A percentile compares a stretch with the other conserved stretches of the same genome.
Conservation (phyloP, 2,888 invertebrate species). For the Tenthredo scrophulariae region DNA sequence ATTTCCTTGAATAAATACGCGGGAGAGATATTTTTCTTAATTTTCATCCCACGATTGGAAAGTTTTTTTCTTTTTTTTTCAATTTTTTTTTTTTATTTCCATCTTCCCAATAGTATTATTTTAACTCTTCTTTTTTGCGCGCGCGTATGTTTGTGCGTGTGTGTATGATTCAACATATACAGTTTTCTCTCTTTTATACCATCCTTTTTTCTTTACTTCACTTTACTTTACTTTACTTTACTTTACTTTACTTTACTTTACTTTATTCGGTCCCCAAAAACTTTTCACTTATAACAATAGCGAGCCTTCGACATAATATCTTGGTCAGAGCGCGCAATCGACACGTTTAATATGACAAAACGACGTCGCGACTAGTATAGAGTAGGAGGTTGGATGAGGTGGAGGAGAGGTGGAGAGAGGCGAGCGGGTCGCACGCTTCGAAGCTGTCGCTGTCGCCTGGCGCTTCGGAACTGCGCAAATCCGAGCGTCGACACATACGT, state of each 20-base stretch:
- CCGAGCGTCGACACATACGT: constrained; percentile 52
- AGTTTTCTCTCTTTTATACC: not conserved
- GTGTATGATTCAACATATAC: too few species aligned
- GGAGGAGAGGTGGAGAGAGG: constrained; percentile 11
- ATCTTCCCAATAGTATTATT: too few species aligned
- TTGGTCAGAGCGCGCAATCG: constrained; percentile 2
- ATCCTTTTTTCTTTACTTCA: not conserved
- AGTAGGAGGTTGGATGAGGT: constrained; percentile 23
- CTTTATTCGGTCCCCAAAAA: not conserved
- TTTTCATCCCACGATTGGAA: not conserved
- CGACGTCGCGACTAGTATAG: not conserved
- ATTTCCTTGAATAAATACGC: not conserved
- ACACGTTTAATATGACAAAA: constrained; percentile 46
- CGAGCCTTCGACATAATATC: not conserved
- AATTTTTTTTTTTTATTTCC: too few species aligned
- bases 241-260: not conserved
- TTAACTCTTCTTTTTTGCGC: not conserved
- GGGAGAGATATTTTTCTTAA: too few species aligned
- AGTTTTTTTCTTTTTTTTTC: not conserved
- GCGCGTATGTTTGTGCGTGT: not conserved
- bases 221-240: too few species aligned
- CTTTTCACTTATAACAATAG: not conserved
- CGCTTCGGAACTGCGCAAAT: constrained; percentile 54
- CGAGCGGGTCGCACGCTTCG: constrained; percentile 39
- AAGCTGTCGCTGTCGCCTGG: constrained; percentile 52